Conservation (phyloP, 2,888 invertebrate genomes). For the Machimus atricapillus region DNA sequence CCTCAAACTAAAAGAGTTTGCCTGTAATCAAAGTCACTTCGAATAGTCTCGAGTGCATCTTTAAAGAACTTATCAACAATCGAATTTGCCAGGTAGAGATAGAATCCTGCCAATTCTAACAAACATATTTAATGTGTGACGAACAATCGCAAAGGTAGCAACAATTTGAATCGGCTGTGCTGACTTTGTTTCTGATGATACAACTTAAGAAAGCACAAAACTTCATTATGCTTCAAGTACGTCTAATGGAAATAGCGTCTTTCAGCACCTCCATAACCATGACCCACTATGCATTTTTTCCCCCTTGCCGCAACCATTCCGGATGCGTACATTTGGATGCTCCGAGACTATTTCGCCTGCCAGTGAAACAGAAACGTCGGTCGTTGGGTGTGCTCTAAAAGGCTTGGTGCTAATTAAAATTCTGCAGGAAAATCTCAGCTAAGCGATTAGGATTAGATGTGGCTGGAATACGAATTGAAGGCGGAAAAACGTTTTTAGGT, state of each 20-base stretch:
- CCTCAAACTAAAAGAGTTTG: neutral
- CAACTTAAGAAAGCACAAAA: neutral
- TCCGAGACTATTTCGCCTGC: neutral
- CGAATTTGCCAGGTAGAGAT: neutral
- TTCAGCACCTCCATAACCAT: neutral
- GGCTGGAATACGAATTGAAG: constrained; percentile 8
- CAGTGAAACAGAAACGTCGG: neutral
- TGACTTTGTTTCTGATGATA: neutral
- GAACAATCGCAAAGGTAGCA: neutral
- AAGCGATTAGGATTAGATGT: neutral
- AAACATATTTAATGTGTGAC: neutral
- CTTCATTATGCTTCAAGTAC: neutral
- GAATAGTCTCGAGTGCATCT: neutral
- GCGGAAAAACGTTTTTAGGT: neutral
- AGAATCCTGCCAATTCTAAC: neutral
- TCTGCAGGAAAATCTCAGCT: neutral
- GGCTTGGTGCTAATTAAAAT: constrained; percentile 3
- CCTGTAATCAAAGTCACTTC: neutral
- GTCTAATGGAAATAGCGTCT: neutral
- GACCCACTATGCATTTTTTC: neutral
- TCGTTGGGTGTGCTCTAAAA: neutral
- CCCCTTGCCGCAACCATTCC: neutral
- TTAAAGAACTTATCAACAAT: neutral
- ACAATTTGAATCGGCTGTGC: neutral
- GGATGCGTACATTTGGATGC: neutral